Conservation (phyloP, 1,140 invertebrate genomes). For the Scaptomyza graminum region DNA sequence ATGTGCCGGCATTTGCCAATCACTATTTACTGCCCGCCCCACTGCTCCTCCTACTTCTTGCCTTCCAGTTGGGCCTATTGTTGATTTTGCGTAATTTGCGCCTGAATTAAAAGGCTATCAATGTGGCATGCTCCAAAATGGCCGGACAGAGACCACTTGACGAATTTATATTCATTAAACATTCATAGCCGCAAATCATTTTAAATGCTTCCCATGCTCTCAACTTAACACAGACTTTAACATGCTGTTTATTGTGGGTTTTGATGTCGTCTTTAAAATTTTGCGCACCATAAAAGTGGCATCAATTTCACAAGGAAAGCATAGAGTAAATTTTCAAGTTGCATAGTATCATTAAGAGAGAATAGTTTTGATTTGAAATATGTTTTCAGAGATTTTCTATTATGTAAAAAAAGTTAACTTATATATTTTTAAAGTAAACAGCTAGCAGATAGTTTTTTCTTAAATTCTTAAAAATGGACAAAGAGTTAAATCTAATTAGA, state of each 20-base stretch:
- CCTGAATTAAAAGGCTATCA: slow-evolving; percentile 77
- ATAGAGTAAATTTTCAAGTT: not conserved
- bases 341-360: slow-evolving; percentile 4
- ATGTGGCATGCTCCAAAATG: slow-evolving; percentile 17
- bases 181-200: slow-evolving; percentile 67
- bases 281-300: not conserved
- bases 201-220: slow-evolving; percentile 37
- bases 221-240: not conserved
- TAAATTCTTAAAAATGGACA: no score
- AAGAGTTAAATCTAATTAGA: no score
- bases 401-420: no score
- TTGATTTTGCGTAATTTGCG: slow-evolving; percentile 79
- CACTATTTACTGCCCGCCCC: slow-evolving; percentile 40
- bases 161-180: slow-evolving; percentile 75
- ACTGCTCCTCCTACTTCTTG: not conserved
- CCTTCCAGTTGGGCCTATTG: slow-evolving; percentile 21
- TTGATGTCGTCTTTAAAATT: not conserved
- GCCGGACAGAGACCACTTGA: slow-evolving; percentile 41
- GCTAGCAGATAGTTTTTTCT: no score
- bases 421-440: no score
- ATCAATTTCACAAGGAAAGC: not conserved
- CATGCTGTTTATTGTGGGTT: slow-evolving; percentile 12
- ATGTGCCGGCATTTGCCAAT: slow-evolving; percentile 69
- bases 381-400: no score
- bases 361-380: not conserved